These are phyloP conservation scores for Chaetura pelagica DNA, from an alignment of 2,113 vertebrate genomes.

Conservation along the genomic window DNA sequence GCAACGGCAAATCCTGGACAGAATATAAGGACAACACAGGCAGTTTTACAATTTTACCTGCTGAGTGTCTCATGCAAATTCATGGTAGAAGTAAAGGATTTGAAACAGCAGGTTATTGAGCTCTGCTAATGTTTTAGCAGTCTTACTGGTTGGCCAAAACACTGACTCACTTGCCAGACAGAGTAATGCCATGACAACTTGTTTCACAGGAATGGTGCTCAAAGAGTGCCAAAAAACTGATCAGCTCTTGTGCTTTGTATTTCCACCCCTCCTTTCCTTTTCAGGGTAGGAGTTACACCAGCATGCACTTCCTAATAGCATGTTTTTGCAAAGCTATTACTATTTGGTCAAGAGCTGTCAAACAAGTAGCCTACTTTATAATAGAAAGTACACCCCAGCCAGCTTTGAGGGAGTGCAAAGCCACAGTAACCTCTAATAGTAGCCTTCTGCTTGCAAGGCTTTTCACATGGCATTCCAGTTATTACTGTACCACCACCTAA, in stretches of 20 bases:
- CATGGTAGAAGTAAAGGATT: background rate
- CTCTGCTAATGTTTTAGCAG: background rate
- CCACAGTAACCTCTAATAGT: background rate
- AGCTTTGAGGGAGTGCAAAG: background rate
- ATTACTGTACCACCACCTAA: background rate
- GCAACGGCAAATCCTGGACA: background rate
- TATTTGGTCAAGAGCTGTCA: background rate
- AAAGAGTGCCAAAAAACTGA: background rate
- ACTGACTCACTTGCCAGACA: background rate
- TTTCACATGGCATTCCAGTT: background rate
- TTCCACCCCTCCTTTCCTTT: background rate
- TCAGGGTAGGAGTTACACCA: background rate
- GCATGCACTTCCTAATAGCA: background rate
- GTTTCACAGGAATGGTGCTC: background rate
- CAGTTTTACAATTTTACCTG: background rate
- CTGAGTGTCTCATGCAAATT: background rate
- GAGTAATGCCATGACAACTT: background rate
- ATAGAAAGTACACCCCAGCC: background rate
- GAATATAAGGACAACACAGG: background rate
- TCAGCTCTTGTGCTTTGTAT: background rate
- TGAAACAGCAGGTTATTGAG: background rate
- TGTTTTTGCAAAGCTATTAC: background rate
- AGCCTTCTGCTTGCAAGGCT: background rate
- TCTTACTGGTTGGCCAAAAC: background rate
- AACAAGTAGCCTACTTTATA: background rate